Base-by-base conservation (phyloP, 2,888 invertebrate species). In the Priocnemis perturbator region DNA sequence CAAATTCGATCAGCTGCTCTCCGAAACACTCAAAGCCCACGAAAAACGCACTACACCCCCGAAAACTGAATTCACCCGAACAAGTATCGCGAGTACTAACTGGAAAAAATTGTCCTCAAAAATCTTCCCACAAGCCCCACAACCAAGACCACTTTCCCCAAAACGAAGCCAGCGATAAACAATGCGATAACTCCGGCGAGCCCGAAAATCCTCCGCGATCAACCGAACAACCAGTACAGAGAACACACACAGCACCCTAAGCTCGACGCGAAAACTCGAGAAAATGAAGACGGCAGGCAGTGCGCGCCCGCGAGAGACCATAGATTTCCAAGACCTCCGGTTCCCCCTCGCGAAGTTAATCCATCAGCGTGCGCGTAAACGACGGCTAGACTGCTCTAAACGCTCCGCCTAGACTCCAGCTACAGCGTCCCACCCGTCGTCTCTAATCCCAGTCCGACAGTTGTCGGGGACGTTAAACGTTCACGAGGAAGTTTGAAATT, bases 401-500 rank as follows among this genome's bases (percentile, higher is more conserved):
- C 45, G 37, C 2, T 56, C 26, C 21, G 53, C 52, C 19, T 56
- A 60, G 55, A 64, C 55, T 69, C 44, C 48, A 47, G 58, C 44
- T 4, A 17, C 44, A 19, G 17, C 26, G 44, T 60, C 50, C 57
- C 55, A 9, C 45, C 52, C 69, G 53, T 58, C 37, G 37, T 37
- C 37, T 37, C 37, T 37, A 58, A 64, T 67, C 44, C 60, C 52
- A 37, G 52, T 56, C 63, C 56, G 50, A 17, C 59, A 14, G 45
- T 21, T 53, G 62, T 64, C 63, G 64, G 61, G 48, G 37, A 60
- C 72, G 66, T 73, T 67, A 73, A 67, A 52, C 69, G 71, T 73
- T 68, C 62, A 76, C 64, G 61, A 70, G 63, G 66, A 73, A 69
- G 71, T 73, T 69, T 71, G 73, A 76, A 76, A 76, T 76, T 76